Base-by-base conservation (phyloP, 2,888 invertebrate species). In the Cerceris ruficornis region DNA sequence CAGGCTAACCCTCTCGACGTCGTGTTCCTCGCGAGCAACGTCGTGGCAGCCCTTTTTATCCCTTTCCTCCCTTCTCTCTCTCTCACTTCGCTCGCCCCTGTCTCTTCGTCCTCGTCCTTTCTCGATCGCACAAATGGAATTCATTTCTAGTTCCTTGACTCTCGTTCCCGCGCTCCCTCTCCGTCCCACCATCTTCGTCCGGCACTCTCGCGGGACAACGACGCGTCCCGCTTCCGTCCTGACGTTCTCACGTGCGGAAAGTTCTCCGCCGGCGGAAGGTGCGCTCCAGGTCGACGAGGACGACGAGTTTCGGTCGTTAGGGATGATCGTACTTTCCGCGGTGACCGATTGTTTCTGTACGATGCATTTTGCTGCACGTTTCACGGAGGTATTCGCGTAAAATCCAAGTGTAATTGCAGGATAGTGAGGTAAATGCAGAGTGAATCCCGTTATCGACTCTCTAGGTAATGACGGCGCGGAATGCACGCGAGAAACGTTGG, bases 141-240 rank as follows among this genome's bases (percentile, higher is more conserved):
- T 87, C 84, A 85, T 87, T 87, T 87, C 86, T 84, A 85, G 87
- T 88, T 87, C 88, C 87, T 88, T 87, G 87, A 88, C 88, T 88
- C 87, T 75, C 79, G 77, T 74, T 69, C 71, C 77, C 77, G 62
- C 65, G 54, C 64, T 79, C 77, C 69, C 67, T 77, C 64, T 71
- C 76, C 73, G 49, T 58, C 54, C n/a, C 28, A 4, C 2, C 28
- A 28, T 54, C 71, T 68, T 54, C 15, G 15, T 50, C 52, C 55
- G 57, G 28, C 52, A 39, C 71, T 46, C 74, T 13, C 39, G 71
- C 50, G 49, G 57, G 28, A 55, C 58, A 60, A 43, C 58, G 54
- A 7, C 58, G 28, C 65, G 62, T 81, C 75, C 65, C 52, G 62
- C 77, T 80, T 80, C 76, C 78, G 75, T 62, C 62, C 67, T 49